Base-by-base conservation (phyloP, 2,113 vertebrate genomes). In the Cettia cetti region DNA sequence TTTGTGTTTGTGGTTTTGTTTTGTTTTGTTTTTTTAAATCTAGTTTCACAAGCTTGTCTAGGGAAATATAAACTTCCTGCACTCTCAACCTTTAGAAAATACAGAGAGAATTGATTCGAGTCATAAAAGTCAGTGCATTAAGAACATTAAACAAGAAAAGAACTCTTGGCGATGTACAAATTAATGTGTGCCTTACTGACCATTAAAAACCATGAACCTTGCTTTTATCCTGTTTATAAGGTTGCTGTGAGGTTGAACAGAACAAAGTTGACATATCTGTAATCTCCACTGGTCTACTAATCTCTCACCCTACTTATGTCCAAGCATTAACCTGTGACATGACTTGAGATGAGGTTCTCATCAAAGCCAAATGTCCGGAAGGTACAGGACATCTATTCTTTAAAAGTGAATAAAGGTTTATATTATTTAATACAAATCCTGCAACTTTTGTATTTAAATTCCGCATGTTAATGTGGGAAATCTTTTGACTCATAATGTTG, bases 361-460 rank as follows among this genome's bases (percentile, higher is more conserved):
- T 94, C 76, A 90, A 11, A 81, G 49, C 30, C 86, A 92, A 94
- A 75, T 91, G 10, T 24, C 60, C 86, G 63, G 7, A 47, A 95
- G 85, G 49, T 94, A 37, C 50, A 86, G 40, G 42, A 54, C 39
- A 85, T 80, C 78, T 96, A 88, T 94, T 96, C 63, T 94, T 82
- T 37, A 69, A 40, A 89, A 66, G n/a, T 78, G 89, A 96, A 95
- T 44, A 87, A 60, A 92, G 47, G 40, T 50, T 94, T 89, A 33
- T 33, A 88, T 76, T 14, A 8, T 85, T 80, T 86, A 94, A 96
- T 89, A 75, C 18, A 96, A 96, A 94, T 82, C 23, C 63, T 44
- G 22, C 39, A 87, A 69, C n/a, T 77, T 96, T 93, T 94, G 37
- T 94, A 88, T 95, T 97, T 94, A 78, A 94, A 94, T 80, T 92